These are phyloP conservation scores for Ligdia adustata DNA, from an alignment of 2,888 invertebrate species.

Conservation along the genomic window DNA sequence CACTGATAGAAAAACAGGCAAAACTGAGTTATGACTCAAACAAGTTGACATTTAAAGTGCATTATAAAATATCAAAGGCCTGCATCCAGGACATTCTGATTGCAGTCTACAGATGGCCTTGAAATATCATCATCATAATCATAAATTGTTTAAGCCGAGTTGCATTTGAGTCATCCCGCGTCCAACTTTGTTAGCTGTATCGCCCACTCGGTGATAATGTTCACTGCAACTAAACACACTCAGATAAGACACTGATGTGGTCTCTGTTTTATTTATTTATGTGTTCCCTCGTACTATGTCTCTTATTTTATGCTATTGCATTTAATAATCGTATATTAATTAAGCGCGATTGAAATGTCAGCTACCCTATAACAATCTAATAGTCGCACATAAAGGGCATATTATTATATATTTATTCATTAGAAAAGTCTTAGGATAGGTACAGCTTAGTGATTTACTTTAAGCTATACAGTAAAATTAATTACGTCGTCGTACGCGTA, in stretches of 20 bases:
- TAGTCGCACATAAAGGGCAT: neutral
- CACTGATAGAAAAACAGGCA: neutral
- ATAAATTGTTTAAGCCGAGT: conserved; percentile 30
- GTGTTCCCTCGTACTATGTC: too few species aligned
- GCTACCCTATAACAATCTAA: conserved; percentile 13
- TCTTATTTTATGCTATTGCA: neutral
- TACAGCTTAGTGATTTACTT: too few species aligned
- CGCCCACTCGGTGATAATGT: conserved; percentile 29
- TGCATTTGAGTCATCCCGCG: conserved; percentile 30
- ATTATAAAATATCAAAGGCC: conserved; percentile 9
- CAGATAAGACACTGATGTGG: too few species aligned
- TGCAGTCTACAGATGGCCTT: conserved; percentile 26
- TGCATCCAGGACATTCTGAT: conserved; percentile 15
- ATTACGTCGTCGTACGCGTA: too few species aligned
- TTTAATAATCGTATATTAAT: conserved; percentile 11
- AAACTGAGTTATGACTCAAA: conserved; percentile 13
- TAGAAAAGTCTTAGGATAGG: too few species aligned
- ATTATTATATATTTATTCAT: too few species aligned
- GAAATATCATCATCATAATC: conserved; percentile 24
- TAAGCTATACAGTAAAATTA: too few species aligned
- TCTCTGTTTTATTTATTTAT: too few species aligned
- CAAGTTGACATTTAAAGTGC: conserved; percentile 12
- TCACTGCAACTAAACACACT: conserved; percentile 3
- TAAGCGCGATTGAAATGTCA: conserved; percentile 4
- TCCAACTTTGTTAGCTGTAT: conserved; percentile 21